phyloP scores from a whole-genome alignment of 2,797 vertebrate genomes.

The Amniataba percoides region DNA sequence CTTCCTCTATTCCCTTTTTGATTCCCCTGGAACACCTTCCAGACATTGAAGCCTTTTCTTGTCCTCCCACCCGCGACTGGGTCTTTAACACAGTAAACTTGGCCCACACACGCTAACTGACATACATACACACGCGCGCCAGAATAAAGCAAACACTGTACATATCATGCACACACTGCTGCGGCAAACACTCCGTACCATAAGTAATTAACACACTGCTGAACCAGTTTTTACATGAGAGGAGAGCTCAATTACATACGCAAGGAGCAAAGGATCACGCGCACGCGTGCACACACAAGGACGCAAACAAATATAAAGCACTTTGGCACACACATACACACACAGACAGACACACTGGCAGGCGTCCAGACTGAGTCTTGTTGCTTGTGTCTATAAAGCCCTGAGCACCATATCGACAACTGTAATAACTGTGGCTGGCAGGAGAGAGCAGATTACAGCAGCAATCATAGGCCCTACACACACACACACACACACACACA shows the following conservation, averaged over 20 bases:
- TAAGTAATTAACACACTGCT: conserved; percentile 78
- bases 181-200: conserved; percentile 71
- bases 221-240: conserved; percentile 77
- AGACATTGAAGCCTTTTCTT: conserved; percentile 14
- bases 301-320: conserved; percentile 52
- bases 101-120: conserved; percentile 21
- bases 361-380: conserved; percentile 74
- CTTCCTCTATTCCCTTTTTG: conserved; percentile 16
- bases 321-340: conserved; percentile 46
- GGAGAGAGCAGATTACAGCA: conserved; percentile 81
- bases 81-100: conserved; percentile 23
- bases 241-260: conserved; percentile 69
- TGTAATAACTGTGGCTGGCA: conserved; percentile 85
- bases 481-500: conserved; percentile 21
- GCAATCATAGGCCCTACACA: conserved; percentile 58
- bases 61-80: neutral
- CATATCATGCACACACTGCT: conserved; percentile 39
- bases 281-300: conserved; percentile 50
- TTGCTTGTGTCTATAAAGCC: conserved; percentile 83
- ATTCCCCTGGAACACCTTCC: conserved; percentile 30
- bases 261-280: conserved; percentile 52
- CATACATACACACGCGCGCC: conserved; percentile 1
- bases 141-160: conserved; percentile 27
- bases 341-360: conserved; percentile 53
- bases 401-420: conserved; percentile 79